These are phyloP conservation scores for Armadillidium nasatum DNA, from an alignment of 1,140 invertebrate genomes.

Conservation along the genomic window DNA sequence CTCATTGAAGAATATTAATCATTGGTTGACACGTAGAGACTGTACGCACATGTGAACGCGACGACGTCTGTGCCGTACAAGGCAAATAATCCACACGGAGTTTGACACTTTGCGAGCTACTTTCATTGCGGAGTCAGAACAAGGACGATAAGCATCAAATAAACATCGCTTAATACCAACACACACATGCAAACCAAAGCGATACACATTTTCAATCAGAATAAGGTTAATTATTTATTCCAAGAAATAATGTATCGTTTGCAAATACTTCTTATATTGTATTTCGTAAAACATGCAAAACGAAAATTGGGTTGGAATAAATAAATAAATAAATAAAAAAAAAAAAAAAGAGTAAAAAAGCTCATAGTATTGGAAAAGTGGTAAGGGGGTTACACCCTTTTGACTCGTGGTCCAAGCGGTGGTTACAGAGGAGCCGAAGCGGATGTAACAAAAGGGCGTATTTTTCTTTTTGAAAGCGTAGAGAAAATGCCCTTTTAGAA, in stretches of 20 bases:
- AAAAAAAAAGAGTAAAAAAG: neutral
- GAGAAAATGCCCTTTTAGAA: conserved; percentile 36
- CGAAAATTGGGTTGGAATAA: conserved; percentile 5
- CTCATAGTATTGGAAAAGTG: conserved; percentile 25
- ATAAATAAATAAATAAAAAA: neutral
- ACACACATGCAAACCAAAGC: no score
- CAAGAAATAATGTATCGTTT: neutral
- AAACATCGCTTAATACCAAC: conserved; percentile 6
- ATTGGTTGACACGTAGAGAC: conserved; percentile 12
- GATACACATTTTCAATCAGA: no score
- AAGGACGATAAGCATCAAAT: conserved; percentile 26
- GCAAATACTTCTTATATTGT: neutral
- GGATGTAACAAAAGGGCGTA: conserved; percentile 39
- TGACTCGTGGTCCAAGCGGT: conserved; percentile 35
- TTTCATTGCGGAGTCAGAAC: conserved; percentile 34
- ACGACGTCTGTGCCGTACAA: conserved; percentile 29
- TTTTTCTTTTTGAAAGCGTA: conserved; percentile 31
- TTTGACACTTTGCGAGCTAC: conserved; percentile 39
- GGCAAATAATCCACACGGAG: conserved; percentile 30
- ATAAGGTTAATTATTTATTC: no score
- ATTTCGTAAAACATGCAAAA: conserved; percentile 5
- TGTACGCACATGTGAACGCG: conserved; percentile 11
- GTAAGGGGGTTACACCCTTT: conserved; percentile 30
- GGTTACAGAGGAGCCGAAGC: conserved; percentile 41
- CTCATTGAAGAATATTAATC: neutral